Evolutionary conservation across 2,888 invertebrate genomes (phyloP), one percentile per base, ranked within the genome.

Genomic region (Argyresthia goedartella): DNA sequence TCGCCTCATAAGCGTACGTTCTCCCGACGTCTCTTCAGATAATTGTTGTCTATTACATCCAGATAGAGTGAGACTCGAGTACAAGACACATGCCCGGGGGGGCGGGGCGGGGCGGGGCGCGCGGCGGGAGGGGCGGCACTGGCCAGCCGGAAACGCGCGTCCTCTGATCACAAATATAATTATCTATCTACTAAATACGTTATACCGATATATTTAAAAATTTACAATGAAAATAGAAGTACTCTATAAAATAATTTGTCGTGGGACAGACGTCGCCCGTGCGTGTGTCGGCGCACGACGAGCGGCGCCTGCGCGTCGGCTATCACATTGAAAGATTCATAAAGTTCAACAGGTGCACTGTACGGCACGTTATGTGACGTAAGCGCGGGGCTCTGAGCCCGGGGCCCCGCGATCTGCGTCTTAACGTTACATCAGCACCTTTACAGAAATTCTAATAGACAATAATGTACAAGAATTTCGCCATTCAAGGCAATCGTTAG

Each of bases 201-300:
- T 70, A 80, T 70, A 77, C 67, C 78, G 81, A 81, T 78, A 84
- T n/a, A 76, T 82, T 73, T 78, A 80, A 81, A 81, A 82, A 80
- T 81, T 79, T 84, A 85, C 85, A 86, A 73, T 84, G 81, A 85
- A 85, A 85, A 86, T 85, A 84, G 84, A 84, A 85, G 85, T 75
- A 82, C 69, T 85, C 85, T 86, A 85, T n/a, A 81, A 85, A 81
- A 81, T 85, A 80, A 76, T 76, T 74, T n/a, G 62, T 69, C 73
- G 71, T 74, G 61, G 60, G n/a, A 66, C 78, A 62, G 67, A 69
- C 78, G 80, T 71, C 84, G 80, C 75, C 75, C 81, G 82, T 64
- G 74, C 71, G 70, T 53, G 67, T n/a, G n/a, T n/a, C n/a, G n/a
- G n/a, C n/a, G n/a, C n/a, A n/a, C n/a, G 65, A 71, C 79, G 78